Conservation (phyloP, 2,888 invertebrate genomes). For the Volucella inflata region DNA sequence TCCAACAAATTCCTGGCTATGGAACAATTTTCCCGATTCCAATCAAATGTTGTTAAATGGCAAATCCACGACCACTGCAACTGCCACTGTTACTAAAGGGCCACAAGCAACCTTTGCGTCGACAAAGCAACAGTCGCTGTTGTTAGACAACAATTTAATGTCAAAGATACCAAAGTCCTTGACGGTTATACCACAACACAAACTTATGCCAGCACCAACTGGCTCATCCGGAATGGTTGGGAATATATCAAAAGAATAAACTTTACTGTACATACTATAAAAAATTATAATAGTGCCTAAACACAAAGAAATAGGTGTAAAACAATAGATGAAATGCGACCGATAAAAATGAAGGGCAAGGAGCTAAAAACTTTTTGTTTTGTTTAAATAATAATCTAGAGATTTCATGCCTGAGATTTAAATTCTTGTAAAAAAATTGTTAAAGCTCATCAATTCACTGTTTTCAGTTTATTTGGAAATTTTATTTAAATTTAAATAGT, state of each 20-base stretch:
- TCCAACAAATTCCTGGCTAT: constrained; percentile 78
- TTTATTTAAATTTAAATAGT: too few relatives aligned
- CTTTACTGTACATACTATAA: constrained; percentile 26
- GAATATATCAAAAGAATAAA: constrained; percentile 55
- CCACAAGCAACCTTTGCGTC: constrained; percentile 61
- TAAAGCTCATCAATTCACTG: too few relatives aligned
- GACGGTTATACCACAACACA: constrained; percentile 90
- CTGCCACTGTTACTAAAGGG: constrained; percentile 76
- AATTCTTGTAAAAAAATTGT: not conserved
- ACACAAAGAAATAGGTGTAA: constrained; percentile 47
- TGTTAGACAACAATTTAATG: constrained; percentile 84
- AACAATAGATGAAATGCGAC: constrained; percentile 8
- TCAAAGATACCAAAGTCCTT: constrained; percentile 92
- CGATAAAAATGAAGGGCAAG: constrained; percentile 10
- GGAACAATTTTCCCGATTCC: constrained; percentile 82
- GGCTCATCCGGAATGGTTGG: constrained; percentile 7
- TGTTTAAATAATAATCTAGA: constrained; percentile 7
- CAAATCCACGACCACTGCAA: constrained; percentile 77
- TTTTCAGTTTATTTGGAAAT: too few relatives aligned
- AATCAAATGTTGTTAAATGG: constrained; percentile 81
- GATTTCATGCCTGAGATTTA: constrained; percentile 7
- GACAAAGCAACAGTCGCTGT: constrained; percentile 79
- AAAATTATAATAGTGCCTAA: constrained; percentile 63
- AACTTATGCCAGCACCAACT: constrained; percentile 76
- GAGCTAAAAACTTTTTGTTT: constrained; percentile 44